Evolutionary conservation across 2,888 invertebrate species (phyloP).

Genomic region (Opisthograptis luteolata): DNA sequence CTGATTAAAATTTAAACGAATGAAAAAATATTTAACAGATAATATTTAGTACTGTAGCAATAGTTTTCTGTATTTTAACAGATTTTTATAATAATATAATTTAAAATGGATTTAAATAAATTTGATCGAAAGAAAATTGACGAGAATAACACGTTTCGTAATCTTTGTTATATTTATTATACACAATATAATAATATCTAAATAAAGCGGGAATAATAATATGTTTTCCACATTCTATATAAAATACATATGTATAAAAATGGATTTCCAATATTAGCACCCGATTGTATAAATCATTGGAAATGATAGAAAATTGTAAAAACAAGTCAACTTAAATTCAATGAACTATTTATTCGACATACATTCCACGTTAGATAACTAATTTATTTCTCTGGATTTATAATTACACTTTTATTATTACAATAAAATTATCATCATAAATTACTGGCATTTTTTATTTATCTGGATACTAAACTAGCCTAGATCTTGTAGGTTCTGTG

Average conservation of each 20-base stretch:
- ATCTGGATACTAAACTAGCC: no score
- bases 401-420: slow-evolving; percentile 65
- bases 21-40: not conserved
- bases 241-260: no score
- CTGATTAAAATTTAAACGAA: slow-evolving; percentile 3
- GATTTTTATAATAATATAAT: slow-evolving; percentile 9
- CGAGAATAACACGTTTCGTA: no score
- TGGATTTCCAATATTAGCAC: no score
- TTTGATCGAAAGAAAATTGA: slow-evolving; percentile 1
- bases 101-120: not conserved
- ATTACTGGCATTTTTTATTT: slow-evolving; percentile 13
- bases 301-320: no score
- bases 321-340: slow-evolving; percentile 10
- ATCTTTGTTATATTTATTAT: no score
- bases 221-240: no score
- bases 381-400: slow-evolving; percentile 73
- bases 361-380: slow-evolving; percentile 61
- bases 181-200: no score
- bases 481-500: no score
- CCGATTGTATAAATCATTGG: not conserved
- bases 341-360: slow-evolving; percentile 33
- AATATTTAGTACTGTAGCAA: slow-evolving; percentile 1
- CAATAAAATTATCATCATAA: slow-evolving; percentile 50
- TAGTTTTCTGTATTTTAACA: slow-evolving; percentile 1
- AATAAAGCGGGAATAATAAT: no score